A percentile compares a stretch with the other conserved stretches of the same genome.
Conservation (phyloP, 2,113 vertebrate genomes). For the Haemorhous mexicanus region DNA sequence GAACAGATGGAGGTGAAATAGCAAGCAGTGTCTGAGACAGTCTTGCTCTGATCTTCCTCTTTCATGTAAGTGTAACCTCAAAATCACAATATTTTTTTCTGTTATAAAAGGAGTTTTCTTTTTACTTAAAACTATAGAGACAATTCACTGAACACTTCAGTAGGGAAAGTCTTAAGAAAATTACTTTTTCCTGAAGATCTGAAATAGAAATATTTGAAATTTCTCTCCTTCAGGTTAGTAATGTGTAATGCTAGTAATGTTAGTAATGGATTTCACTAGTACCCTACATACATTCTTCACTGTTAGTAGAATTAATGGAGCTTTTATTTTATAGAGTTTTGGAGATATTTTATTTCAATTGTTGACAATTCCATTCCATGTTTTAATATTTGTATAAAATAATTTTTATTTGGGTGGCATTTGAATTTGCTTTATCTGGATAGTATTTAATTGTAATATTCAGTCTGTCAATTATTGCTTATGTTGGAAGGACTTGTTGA, state of each 20-base stretch:
- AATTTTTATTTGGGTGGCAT: not conserved
- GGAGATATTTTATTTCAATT: not conserved
- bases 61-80: not conserved
- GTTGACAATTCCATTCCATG: not conserved
- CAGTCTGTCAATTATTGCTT: not conserved
- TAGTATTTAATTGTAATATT: not conserved
- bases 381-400: not conserved
- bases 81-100: not conserved
- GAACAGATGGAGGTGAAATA: not conserved
- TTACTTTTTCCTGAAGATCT: not conserved
- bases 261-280: not conserved
- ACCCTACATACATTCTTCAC: not conserved
- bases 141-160: not conserved
- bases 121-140: not conserved
- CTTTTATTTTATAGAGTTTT: not conserved
- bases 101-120: not conserved
- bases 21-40: accelerated
- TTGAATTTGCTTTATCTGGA: not conserved
- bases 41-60: not conserved
- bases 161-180: not conserved
- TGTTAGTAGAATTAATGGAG: not conserved
- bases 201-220: not conserved
- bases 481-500: not conserved
- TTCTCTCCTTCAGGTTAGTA: not conserved
- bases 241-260: not conserved